Base-by-base conservation (phyloP, 2,797 vertebrate genomes). In the Sebastes taczanowskii region DNA sequence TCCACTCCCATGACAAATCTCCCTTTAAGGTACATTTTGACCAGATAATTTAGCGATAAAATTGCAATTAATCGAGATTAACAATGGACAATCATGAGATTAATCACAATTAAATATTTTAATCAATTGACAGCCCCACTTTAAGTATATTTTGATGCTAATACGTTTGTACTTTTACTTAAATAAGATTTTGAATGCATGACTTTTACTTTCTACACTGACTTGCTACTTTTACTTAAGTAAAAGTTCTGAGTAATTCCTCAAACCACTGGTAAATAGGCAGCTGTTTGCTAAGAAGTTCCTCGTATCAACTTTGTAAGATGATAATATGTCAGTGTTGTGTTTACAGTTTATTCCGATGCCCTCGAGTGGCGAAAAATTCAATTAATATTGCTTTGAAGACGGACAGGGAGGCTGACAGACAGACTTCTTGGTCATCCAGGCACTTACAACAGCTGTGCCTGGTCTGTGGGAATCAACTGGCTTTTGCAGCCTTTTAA, bases 361-460 rank as follows among this genome's bases (percentile, higher is more conserved):
- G 27, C 66, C 38, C 58, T 16, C 22, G 9, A 53, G 32, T 29
- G 32, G 14, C 6, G 56, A 73, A 23, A 59, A 70, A 6, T n/a
- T 38, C 52, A 52, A 68, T 74, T 32, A 52, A 25, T 60, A 18
- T 11, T 10, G 42, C 23, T 56, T 27, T 74, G 74, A 75, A 81
- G 75, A 68, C 49, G 7, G 61, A 60, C 71, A 18, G 27, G 6
- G 11, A 23, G 65, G 25, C 49, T 69, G 76, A 70, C 52, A 20
- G 70, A 42, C 62, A 71, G 71, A 63, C 58, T 78, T 67, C 62
- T 25, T 16, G 49, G 58, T 79, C 83, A 74, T n/a, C 74, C 64
- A 63, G 71, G 59, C 78, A 23, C 68, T 81, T 79, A 18, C 71
- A 84, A 25, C 88, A 85, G 78, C 84, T 86, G 85, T 56, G 66